These are phyloP conservation scores for Plecturocebus donacophilus DNA, from an alignment of 2,113 vertebrate species.

Conservation along the genomic window DNA sequence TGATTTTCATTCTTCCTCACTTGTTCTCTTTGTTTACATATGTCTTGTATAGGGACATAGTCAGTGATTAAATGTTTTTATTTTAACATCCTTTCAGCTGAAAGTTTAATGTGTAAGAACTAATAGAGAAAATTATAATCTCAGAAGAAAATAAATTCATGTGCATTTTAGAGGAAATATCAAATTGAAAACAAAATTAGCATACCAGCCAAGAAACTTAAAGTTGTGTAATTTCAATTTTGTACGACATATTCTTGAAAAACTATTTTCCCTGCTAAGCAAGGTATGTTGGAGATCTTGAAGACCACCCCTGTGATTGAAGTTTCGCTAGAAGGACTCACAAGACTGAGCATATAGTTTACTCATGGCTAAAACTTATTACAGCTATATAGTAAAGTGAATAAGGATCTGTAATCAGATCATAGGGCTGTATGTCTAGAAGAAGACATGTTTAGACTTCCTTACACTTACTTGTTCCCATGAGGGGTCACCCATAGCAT, in stretches of 20 bases:
- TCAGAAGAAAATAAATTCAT: constrained; percentile 4
- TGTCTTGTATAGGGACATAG: background rate
- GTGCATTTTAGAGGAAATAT: background rate
- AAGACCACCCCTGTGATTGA: background rate
- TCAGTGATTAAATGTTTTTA: background rate
- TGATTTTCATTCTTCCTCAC: background rate
- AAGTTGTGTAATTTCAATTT: background rate
- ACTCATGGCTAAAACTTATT: background rate
- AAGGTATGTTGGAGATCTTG: background rate
- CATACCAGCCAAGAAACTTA: background rate
- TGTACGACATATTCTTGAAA: background rate
- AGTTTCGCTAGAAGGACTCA: background rate
- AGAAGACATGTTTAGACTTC: background rate
- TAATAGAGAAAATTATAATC: constrained; percentile 18
- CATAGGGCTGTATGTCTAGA: background rate
- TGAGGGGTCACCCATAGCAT: background rate
- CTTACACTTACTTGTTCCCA: background rate
- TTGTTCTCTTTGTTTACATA: background rate
- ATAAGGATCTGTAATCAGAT: background rate
- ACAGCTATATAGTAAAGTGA: background rate
- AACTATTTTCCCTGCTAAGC: constrained; percentile 18
- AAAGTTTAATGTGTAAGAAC: background rate
- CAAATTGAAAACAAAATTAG: constrained; percentile 7
- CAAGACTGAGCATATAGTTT: background rate
- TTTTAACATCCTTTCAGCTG: background rate